Base-by-base conservation (phyloP, 2,888 invertebrate genomes). In the Maniola hyperantus region DNA sequence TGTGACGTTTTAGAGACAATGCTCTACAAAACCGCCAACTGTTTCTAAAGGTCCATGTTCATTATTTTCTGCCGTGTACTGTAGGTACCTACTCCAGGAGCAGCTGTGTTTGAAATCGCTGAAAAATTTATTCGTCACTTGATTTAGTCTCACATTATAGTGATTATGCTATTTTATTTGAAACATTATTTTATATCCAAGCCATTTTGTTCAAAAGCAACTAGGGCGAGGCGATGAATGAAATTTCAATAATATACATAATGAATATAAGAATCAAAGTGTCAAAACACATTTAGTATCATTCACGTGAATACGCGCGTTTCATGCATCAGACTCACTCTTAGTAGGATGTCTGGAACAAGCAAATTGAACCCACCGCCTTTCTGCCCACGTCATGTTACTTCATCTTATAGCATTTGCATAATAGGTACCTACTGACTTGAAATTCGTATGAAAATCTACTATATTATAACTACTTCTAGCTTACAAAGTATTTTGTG, bases 351-450 rank as follows among this genome's bases (percentile, higher is more conserved):
- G 20, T 8, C 13, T 50, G 48, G 61, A 50, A 39, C 34, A 8
- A 50, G 18, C 26, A 36, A 18, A 64, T 46, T 64, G 34, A 36
- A 46, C 63, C 63, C 63, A 64, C 63, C 13, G 33, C 18, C 13
- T 34, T 44, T 54, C 63, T 8, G 15, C 58, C 50, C 18, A 65
- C 59, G 42, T 42, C 7, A 42, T 58, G 48, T 58, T 33, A 34
- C 50, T 51, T 61, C 18, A 61, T 61, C 13, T 20, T 48, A 50
- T 7, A 39, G 50, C 13, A 51, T 60, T 60, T 60, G 48, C 48
- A 50, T 34, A 60, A 60, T 36, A n/a, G n/a, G n/a, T n/a, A 39
- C 34, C 55, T 11, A 5, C n/a, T 34, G 15, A 64, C n/a, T 36
- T 55, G 33, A 53, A 10, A 62, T 53, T 36, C 11, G 33, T 34